Evolutionary conservation across 1,140 invertebrate genomes (phyloP).

Genomic region (Gerris buenoi): DNA sequence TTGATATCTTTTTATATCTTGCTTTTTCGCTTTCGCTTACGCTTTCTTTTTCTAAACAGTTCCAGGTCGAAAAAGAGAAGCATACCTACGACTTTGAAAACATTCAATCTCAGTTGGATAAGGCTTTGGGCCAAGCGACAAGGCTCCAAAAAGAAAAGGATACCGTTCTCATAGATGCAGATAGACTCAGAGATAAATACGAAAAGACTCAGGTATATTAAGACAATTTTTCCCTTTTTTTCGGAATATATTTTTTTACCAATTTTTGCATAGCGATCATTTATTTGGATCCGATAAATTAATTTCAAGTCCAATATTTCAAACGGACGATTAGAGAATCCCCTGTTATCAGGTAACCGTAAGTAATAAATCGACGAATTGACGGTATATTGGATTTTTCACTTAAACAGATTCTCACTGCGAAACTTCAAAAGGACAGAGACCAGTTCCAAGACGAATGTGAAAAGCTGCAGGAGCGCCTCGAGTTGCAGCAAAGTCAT

Average conservation of each 20-base stretch:
- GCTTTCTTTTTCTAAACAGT: constrained; percentile 33
- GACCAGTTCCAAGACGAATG: constrained; percentile 65
- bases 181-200: constrained; percentile 71
- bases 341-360: too few relatives aligned
- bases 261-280: too few relatives aligned
- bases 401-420: not conserved
- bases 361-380: too few relatives aligned
- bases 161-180: constrained; percentile 62
- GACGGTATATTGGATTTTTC: too few relatives aligned
- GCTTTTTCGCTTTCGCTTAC: too few relatives aligned
- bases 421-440: constrained; percentile 67
- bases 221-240: too few relatives aligned
- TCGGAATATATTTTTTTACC: too few relatives aligned
- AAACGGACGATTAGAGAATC: too few relatives aligned
- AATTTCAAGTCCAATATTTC: too few relatives aligned
- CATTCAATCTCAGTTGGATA: constrained; percentile 75
- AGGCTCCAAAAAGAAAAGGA: constrained; percentile 80
- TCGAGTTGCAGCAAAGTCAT: constrained; percentile 62
- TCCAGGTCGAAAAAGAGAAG: constrained; percentile 82
- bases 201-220: constrained; percentile 79
- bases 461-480: constrained; percentile 60
- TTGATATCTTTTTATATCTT: too few relatives aligned
- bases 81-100: constrained; percentile 76
- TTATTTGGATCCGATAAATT: too few relatives aligned
- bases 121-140: constrained; percentile 66